Conservation (phyloP, 2,888 invertebrate species). For the Synanthedon myopaeformis region DNA sequence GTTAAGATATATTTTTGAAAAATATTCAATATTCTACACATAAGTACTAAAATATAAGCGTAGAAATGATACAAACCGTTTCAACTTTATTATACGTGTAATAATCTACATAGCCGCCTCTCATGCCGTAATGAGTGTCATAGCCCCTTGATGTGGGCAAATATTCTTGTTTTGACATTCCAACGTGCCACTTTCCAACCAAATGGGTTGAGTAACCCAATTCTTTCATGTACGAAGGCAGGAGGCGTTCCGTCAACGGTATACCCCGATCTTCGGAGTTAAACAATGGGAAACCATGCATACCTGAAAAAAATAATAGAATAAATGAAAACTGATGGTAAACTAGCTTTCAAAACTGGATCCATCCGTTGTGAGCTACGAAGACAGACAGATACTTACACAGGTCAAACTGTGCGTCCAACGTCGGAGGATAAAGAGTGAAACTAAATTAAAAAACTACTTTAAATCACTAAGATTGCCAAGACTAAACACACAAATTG, state of each 20-base stretch:
- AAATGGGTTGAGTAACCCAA: slow-evolving; percentile 83
- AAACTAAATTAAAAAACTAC: too few species aligned
- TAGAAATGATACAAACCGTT: slow-evolving; percentile 25
- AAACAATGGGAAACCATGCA: slow-evolving; percentile 51
- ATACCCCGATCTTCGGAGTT: slow-evolving; percentile 60
- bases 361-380: too few species aligned
- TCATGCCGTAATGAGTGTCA: slow-evolving; percentile 83
- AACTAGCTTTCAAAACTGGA: too few species aligned
- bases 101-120: slow-evolving; percentile 82
- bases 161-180: slow-evolving; percentile 78
- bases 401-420: too few species aligned
- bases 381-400: too few species aligned
- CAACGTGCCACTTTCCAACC: slow-evolving; percentile 93
- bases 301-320: slow-evolving; percentile 30
- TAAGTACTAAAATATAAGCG: too few species aligned
- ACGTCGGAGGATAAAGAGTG: too few species aligned
- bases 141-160: slow-evolving; percentile 83
- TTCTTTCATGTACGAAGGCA: slow-evolving; percentile 74
- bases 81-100: slow-evolving; percentile 67
- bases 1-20: too few species aligned
- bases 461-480: too few species aligned
- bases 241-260: slow-evolving; percentile 62
- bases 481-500: too few species aligned
- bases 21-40: too few species aligned
- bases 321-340: not conserved